Conservation (phyloP, 2,888 invertebrate species). For the Ceraclea dissimilis region DNA sequence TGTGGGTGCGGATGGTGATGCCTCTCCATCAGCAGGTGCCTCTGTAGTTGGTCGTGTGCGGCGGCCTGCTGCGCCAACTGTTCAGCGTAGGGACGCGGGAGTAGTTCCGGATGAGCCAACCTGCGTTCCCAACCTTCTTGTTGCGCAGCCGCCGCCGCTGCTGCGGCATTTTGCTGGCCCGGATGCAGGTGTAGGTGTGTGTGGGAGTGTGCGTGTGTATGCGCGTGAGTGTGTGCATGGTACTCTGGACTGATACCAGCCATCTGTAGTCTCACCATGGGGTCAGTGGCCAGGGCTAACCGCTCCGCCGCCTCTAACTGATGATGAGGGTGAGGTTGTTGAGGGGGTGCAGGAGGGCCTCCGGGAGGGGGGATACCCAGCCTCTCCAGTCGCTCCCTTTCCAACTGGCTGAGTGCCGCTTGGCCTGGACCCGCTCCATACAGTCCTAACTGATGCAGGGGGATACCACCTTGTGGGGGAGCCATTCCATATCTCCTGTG, state of each 20-base stretch:
- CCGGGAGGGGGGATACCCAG: slow-evolving; percentile 65
- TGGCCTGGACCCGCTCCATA: slow-evolving; percentile 61
- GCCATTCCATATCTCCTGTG: slow-evolving; percentile 69
- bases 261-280: slow-evolving; percentile 90
- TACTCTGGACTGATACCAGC: slow-evolving; percentile 83
- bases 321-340: slow-evolving; percentile 51
- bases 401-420: slow-evolving; percentile 67
- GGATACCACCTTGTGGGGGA: slow-evolving; percentile 58
- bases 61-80: slow-evolving; percentile 71
- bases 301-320: slow-evolving; percentile 71
- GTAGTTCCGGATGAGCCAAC: slow-evolving; percentile 68
- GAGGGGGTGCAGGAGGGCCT: slow-evolving; percentile 46
- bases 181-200: slow-evolving; percentile 76
- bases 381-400: slow-evolving; percentile 79
- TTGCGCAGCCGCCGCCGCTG: slow-evolving; percentile 51
- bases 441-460: slow-evolving; percentile 63
- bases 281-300: slow-evolving; percentile 79
- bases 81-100: slow-evolving; percentile 75
- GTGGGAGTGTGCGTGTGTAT: slow-evolving; percentile 87
- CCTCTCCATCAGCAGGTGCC: slow-evolving; percentile 76
- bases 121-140: slow-evolving; percentile 57
- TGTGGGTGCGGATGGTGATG: slow-evolving; percentile 59
- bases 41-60: slow-evolving; percentile 79
- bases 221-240: slow-evolving; percentile 88
- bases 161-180: slow-evolving; percentile 59